Evolutionary conservation across 2,113 vertebrate species (phyloP).

Genomic region (Pygoscelis adeliae): DNA sequence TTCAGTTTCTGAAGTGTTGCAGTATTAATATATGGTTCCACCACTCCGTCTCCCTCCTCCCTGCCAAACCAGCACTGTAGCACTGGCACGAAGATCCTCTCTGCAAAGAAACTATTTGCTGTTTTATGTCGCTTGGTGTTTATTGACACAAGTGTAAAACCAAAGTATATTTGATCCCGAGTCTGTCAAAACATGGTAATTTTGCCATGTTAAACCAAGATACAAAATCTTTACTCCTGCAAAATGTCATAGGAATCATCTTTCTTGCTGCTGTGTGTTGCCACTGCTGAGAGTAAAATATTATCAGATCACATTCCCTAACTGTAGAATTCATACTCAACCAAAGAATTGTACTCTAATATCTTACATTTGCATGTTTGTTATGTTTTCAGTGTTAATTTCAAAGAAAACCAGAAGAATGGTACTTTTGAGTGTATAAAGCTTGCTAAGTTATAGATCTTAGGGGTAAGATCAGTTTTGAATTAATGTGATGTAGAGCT

Average conservation of each 20-base stretch:
- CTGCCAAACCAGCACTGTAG: not conserved
- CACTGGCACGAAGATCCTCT: not conserved
- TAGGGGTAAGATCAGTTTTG: not conserved
- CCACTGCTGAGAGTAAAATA: not conserved
- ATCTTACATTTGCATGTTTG: not conserved
- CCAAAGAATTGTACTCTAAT: not conserved
- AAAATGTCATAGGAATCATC: not conserved
- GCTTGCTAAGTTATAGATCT: not conserved
- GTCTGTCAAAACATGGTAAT: not conserved
- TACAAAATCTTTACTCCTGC: not conserved
- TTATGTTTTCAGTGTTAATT: slow-evolving; percentile 38
- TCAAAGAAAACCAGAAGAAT: not conserved
- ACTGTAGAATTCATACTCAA: not conserved
- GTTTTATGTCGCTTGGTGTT: not conserved
- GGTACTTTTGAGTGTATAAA: not conserved
- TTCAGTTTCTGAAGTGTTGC: not conserved
- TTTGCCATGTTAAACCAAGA: not conserved
- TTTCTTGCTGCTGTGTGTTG: not conserved
- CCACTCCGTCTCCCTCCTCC: not conserved
- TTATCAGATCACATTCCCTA: not conserved
- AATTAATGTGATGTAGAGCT: not conserved
- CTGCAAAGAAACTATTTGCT: not conserved
- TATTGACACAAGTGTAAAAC: not conserved
- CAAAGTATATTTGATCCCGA: not conserved
- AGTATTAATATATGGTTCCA: not conserved